Base-by-base conservation (phyloP, 2,113 vertebrate species). In the Cinclus mexicanus region DNA sequence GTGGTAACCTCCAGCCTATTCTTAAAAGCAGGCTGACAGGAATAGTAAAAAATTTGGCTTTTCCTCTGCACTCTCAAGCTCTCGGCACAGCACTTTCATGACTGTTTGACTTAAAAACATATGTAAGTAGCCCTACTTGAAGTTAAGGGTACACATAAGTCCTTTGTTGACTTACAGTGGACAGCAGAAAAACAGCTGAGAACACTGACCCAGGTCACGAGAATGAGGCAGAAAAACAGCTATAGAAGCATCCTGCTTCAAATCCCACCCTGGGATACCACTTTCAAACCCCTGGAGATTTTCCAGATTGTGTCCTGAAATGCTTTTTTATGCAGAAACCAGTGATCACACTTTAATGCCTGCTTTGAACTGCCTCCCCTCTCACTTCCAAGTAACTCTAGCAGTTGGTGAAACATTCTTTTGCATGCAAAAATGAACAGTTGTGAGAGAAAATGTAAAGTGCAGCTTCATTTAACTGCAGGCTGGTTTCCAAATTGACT, bases 141-240 rank as follows among this genome's bases (percentile, higher is more conserved):
- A 76, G 28, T 93, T 76, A 83, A 95, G 87, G 14, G 78, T 90
- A 91, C 87, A 87, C 81, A 42, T 93, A 95, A 94, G 65, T 94
- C 78, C 46, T 72, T 76, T 95, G 91, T 96, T 95, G 93, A 95
- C 78, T 82, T 24, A 69, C 55, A 80, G 46, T 14, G 89, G 80
- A 67, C 78, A 67, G 74, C 23, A 3, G 78, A 49, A 76, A 96
- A 95, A 50, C 84, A 95, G 94, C 93, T 94, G 93, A 95, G 90
- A 95, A 89, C 63, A 93, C 63, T 91, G 91, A 85, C 67, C 53
- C 12, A 1, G 50, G 70, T 96, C 95, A 90, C 93, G 53, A 69
- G 93, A 77, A 77, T 4, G 21, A 95, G 55, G 75, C 70, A 86
- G 87, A 57, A 80, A 95, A 93, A 52, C 74, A 77, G 31, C 55